These are phyloP conservation scores for Oophaga pumilio DNA, from an alignment of 2,113 vertebrate species.

Conservation along the genomic window DNA sequence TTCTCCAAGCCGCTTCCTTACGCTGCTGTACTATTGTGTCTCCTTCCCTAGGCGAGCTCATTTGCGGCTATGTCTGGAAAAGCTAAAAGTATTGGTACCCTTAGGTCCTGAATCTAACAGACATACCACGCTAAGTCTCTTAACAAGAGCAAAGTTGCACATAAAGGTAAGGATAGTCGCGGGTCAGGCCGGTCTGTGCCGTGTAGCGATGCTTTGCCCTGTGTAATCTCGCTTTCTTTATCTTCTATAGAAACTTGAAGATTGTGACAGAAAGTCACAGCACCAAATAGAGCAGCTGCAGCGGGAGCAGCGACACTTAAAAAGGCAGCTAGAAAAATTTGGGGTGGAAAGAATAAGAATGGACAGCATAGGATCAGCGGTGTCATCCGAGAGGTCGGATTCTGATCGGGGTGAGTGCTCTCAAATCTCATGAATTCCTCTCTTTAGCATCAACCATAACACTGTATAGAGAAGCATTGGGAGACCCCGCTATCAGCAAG, in stretches of 20 bases:
- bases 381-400: conserved; percentile 86
- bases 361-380: conserved; percentile 85
- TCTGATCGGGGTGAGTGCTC: conserved; percentile 83
- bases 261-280: conserved; percentile 83
- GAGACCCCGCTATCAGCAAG: too few species aligned
- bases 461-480: too few species aligned
- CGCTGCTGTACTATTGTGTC: not conserved
- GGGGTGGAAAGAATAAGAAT: conserved; percentile 85
- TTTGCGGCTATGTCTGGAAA: conserved; percentile 90
- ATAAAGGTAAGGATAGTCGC: conserved; percentile 83
- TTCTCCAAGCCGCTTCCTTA: not conserved
- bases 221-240: not conserved
- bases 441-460: not conserved
- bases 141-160: conserved; percentile 90
- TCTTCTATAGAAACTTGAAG: conserved; percentile 83
- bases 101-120: conserved; percentile 83
- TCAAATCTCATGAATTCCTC: not conserved
- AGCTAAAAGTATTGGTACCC: conserved; percentile 89
- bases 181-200: not conserved
- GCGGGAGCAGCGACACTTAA: conserved; percentile 88
- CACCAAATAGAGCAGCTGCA: conserved; percentile 92
- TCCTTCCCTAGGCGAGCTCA: conserved; percentile 82
- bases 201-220: too few species aligned
- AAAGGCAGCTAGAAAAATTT: conserved; percentile 90
- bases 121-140: conserved; percentile 91